Evolutionary conservation across 2,888 invertebrate genomes (phyloP), one percentile per base, ranked within the genome.

Genomic region (Eupithecia exiguata): DNA sequence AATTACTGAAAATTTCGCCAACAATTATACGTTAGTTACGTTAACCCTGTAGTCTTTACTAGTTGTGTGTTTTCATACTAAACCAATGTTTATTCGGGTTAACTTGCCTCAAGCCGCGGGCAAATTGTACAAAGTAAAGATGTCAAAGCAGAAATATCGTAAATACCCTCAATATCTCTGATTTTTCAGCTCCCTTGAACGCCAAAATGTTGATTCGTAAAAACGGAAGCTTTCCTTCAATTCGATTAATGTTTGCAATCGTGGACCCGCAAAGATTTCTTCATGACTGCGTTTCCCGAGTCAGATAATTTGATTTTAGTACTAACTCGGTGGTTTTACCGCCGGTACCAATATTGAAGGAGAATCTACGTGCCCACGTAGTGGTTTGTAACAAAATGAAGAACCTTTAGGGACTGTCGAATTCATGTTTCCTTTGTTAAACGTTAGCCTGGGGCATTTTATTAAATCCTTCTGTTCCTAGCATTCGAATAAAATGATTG

Each of bases 291-390:
- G 70, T 77, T 77, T 16, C 69, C 73, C 75, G 77, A 79, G 70
- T 79, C 78, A 76, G 78, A 79, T 80, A 79, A 80, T 80, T 80
- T 80, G 79, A 79, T 80, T 80, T 79, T 76, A 79, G 77, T 78
- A 80, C 68, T 74, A 66, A 76, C 73, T 49, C 70, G 72, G 76
- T 78, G 77, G 74, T 79, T 80, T 79, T 78, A 77, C 76, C 75
- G 76, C 75, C 75, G 75, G 61, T 76, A 75, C 73, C 74, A 74
- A 76, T 76, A 78, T 78, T 76, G 75, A 76, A 74, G 69, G 75
- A 71, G 58, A 5, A 38, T 65, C 53, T 63, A 63, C 72, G 36
- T 63, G 46, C 43, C 38, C 16, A 21, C 69, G 38, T 65, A 65
- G n/a, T n/a, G 58, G 61, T 73, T 71, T 62, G 25, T 69, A 69